Percentiles rank a stretch among this genome's conserved stretches.
These are phyloP conservation scores for Pedicia rivosa DNA, from an alignment of 2,888 invertebrate species.

Conservation along the genomic window DNA sequence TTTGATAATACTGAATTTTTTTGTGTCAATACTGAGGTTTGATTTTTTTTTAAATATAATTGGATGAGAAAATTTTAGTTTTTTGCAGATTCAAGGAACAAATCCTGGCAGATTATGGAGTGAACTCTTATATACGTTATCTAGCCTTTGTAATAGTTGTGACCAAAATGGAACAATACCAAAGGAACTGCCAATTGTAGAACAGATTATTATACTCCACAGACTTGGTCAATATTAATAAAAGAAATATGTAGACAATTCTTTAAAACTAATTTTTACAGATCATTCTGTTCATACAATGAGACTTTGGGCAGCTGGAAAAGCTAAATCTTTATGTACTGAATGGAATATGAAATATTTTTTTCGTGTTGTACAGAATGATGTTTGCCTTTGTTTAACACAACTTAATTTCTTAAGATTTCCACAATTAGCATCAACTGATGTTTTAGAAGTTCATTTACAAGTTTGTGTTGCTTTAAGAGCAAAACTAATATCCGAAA, in stretches of 20 bases:
- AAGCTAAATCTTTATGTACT: constrained; percentile 53
- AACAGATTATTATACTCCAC: constrained; percentile 56
- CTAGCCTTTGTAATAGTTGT: constrained; percentile 56
- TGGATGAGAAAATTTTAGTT: not conserved
- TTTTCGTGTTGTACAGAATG: constrained; percentile 48
- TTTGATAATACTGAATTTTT: constrained; percentile 7
- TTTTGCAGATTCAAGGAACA: constrained; percentile 20
- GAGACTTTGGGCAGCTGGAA: constrained; percentile 58
- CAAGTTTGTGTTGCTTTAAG: constrained; percentile 67
- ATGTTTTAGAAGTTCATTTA: constrained; percentile 52
- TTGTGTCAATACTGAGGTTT: constrained; percentile 16
- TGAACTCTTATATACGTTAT: constrained; percentile 48
- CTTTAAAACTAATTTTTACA: constrained; percentile 19
- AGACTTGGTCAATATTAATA: constrained; percentile 25
- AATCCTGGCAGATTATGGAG: constrained; percentile 25
- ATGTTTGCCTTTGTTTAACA: constrained; percentile 43
- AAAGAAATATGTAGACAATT: no score
- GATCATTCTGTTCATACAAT: constrained; percentile 69
- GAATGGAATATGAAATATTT: constrained; percentile 61
- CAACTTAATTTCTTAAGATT: constrained; percentile 38
- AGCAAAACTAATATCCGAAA: constrained; percentile 64
- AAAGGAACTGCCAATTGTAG: constrained; percentile 62
- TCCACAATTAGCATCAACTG: constrained; percentile 30
- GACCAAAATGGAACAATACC: constrained; percentile 57
- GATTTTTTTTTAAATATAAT: not conserved